Evolutionary conservation across 2,888 invertebrate genomes (phyloP), one percentile per base, ranked within the genome.

Genomic region (Xanthorhoe designata): DNA sequence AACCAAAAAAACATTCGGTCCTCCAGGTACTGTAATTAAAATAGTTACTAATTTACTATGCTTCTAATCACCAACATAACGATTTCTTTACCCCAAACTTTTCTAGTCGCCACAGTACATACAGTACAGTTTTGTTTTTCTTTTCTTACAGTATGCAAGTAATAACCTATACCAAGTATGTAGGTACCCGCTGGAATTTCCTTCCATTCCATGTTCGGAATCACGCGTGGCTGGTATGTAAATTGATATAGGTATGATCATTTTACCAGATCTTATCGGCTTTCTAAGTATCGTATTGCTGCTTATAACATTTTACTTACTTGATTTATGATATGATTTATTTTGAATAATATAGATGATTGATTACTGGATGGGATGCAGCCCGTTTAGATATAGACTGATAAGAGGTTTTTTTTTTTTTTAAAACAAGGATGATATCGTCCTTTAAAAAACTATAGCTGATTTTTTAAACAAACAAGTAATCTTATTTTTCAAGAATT

Each of bases 201-300:
- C 9, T 17, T 59, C n/a, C 38, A 38, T 13, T 51, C 38, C 38
- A 51, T 18, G 24, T 59, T 52, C 29, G 10, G 32, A 15, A 47
- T 8, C 13, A 49, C 13, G 32, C 2, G 13, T 47, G 47, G 15
- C 17, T 29, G 17, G 24, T 42, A 42, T 42, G 55, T 56, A 51
- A 63, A 45, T 52, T 52, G 19, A 63, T 62, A 62, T n/a, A 19
- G 18, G 42, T 42, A 29, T 18, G 56, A 56, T 57, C 56, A 57
- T 57, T 32, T 63, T 63, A 63, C 62, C 24, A 19, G 15, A 42
- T 49, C 53, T 47, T 32, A 32, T 63, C 51, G 45, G 32, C 56
- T 63, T 56, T 57, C 56, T 24, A 38, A 24, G 52, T n/a, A 38
- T 51, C 58, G 51, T 59, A 50, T 57, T 32, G 29, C 35, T 56